These are phyloP conservation scores for Phalacrocorax carbo DNA, from an alignment of 2,113 vertebrate genomes.

Conservation along the genomic window DNA sequence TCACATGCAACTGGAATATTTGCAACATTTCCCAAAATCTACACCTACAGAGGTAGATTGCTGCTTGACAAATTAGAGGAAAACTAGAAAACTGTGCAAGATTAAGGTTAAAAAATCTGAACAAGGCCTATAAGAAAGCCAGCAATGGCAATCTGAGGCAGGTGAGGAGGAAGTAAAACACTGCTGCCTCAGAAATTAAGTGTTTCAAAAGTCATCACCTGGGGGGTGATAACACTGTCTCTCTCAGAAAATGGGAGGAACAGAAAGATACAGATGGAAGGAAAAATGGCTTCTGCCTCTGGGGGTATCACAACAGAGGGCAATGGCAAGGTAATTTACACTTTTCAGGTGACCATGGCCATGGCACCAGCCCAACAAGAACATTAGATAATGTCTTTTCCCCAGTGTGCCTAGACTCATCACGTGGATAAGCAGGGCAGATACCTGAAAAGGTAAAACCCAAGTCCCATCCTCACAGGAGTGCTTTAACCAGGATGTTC, in stretches of 20 bases:
- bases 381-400: not conserved
- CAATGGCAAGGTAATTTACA: not conserved
- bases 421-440: not conserved
- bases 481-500: not conserved
- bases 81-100: not conserved
- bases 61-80: not conserved
- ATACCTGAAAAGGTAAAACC: not conserved
- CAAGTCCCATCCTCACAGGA: not conserved
- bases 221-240: not conserved
- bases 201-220: not conserved
- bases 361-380: not conserved
- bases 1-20: not conserved
- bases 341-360: not conserved
- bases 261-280: not conserved
- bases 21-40: not conserved
- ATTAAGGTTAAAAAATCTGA: not conserved
- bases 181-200: not conserved
- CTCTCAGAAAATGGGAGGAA: not conserved
- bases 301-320: not conserved
- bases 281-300: not conserved
- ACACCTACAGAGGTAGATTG: not conserved
- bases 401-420: not conserved
- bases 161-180: not conserved
- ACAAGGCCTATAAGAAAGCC: not conserved
- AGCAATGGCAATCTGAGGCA: not conserved